Evolutionary conservation across 2,797 vertebrate species (phyloP), one percentile per base, ranked within the genome.

Genomic region (Ctenopoma multispine): DNA sequence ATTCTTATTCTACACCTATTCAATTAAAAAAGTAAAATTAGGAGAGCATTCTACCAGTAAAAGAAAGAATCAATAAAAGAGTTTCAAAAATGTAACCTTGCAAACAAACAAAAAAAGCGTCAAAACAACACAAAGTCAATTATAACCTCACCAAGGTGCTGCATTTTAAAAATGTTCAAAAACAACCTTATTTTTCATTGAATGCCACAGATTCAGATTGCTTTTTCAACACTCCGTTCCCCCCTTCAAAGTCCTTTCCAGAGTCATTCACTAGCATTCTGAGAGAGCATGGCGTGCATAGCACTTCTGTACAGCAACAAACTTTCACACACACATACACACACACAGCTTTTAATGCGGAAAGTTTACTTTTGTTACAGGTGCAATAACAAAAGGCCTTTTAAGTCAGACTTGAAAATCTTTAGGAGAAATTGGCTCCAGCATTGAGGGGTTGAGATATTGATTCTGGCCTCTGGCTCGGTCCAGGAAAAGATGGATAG

Each of bases 401-500:
- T 94, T 93, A 94, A 94, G 92, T 92, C 88, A 80, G 91, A 92
- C 93, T 93, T 90, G 83, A 93, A 94, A 95, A 95, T 94, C 94
- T 95, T 94, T 94, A 93, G 90, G 87, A 93, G 91, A 93, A 94
- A 94, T 95, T 93, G 94, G 93, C 92, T 93, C 80, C 88, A 87
- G 91, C 91, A 87, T 93, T 91, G 92, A 90, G 89, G 90, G 92
- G 85, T 88, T 91, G 90, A 87, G 81, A 57, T 92, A 95, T 95
- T 84, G 93, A 94, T 94, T 89, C 90, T 88, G 87, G 93, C 91
- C 92, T 85, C 90, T 91, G 93, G 93, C 93, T 92, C 75, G 79
- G 89, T 87, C 84, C 86, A 84, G 91, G 88, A 90, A 94, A 92
- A 93, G 93, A 93, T 92, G 92, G 93, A 94, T 94, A 91, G 94